Evolutionary conservation across 2,113 vertebrate genomes (phyloP), one percentile per base, ranked within the genome.

Genomic region (Phaethon lepturus): DNA sequence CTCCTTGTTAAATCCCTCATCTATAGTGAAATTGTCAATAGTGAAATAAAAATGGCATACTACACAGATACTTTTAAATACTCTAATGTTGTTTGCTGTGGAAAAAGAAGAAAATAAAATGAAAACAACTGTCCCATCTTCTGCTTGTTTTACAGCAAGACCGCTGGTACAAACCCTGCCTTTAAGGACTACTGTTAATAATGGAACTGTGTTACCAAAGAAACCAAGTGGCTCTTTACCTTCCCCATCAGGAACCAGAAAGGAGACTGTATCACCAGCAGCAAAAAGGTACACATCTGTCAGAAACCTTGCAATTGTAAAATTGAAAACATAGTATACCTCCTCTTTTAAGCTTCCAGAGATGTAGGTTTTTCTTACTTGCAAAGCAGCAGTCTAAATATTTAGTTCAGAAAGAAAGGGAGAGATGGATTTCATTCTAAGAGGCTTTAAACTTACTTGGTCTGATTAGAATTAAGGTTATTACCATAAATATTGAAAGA

Each of bases 161-260:
- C 99, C 99, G 4, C 98, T 99, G 98, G 99, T 99, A 64, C 99
- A 99, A 97, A 98, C 99, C 60, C 96, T 99, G 97, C 99, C 99
- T 26, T 96, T 99, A 92, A 98, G 99, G 97, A 98, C 98, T 91
- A 98, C 98, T 26, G 98, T 99, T 88, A 99, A 99, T 98, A 99
- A 99, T 53, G 99, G 99, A 94, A 99, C 99, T 47, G 98, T 99
- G 96, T 97, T 99, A 99, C 99, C 99, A 99, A 99, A 99, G 99
- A 99, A 99, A 98, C 96, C 98, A 58, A 98, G 98, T 55, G 97
- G 98, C 92, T 99, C 99, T 84, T 98, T 99, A 76, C 99, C 99
- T 26, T 99, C 99, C 45, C 99, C 99, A 9, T 99, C 99, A 19
- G 99, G 99, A 96, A 96, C 98, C 97, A 99, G 99, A 96, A 99